phyloP scores from a whole-genome alignment of 1,140 invertebrate genomes.

The Aphelenchoides besseyi region DNA sequence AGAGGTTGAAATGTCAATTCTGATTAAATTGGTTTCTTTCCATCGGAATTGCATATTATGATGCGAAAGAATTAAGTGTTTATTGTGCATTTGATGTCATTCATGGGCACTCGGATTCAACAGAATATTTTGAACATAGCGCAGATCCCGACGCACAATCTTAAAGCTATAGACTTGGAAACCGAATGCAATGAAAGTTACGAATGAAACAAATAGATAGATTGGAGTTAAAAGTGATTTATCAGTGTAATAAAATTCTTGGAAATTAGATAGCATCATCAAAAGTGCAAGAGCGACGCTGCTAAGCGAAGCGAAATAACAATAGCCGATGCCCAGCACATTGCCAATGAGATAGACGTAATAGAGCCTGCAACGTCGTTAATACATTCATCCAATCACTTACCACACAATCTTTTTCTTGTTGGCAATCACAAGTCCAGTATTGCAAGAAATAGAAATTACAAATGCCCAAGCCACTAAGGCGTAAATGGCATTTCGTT shows the following conservation, averaged over 20 bases:
- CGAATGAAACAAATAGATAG: too few species aligned
- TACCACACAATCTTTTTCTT: not conserved
- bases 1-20: not conserved
- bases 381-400: not conserved
- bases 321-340: not conserved
- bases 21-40: not conserved
- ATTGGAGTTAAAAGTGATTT: too few species aligned
- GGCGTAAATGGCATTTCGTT: too few species aligned
- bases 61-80: not conserved
- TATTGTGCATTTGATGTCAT: not conserved
- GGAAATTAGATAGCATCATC: too few species aligned
- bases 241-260: too few species aligned
- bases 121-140: not conserved
- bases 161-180: not conserved
- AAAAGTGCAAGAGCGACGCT: too few species aligned
- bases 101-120: not conserved
- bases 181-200: not conserved
- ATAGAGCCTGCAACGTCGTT: slow-evolving; percentile 1
- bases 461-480: not conserved
- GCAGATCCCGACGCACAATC: not conserved
- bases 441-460: not conserved
- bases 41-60: too few species aligned
- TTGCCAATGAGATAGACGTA: not conserved
- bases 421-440: not conserved
- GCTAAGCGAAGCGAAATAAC: not conserved